phyloP scores from a whole-genome alignment of 37 sponge, comb jelly and placozoan genomes.

The Mnemiopsis leidyi region DNA sequence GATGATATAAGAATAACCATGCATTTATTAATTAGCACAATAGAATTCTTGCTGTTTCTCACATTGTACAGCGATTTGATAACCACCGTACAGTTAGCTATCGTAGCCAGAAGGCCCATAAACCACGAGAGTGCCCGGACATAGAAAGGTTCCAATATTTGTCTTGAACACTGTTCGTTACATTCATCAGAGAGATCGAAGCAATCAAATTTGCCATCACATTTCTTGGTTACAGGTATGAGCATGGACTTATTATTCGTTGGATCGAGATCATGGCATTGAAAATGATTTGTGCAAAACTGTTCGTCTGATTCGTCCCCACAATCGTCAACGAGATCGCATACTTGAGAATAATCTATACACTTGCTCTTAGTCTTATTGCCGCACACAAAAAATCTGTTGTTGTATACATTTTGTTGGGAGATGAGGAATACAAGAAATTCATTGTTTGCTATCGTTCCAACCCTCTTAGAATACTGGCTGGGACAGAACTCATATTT shows the following conservation, averaged over 20 bases:
- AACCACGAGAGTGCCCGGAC: background rate
- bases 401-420: too few relatives aligned
- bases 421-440: too few relatives aligned
- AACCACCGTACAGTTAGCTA: background rate
- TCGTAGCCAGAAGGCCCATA: background rate
- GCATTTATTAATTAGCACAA: background rate
- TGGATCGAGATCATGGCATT: too few relatives aligned
- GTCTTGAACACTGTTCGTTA: background rate
- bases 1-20: background rate
- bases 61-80: background rate
- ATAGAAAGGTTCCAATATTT: background rate
- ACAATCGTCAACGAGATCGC: conserved; percentile 19
- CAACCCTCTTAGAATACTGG: too few relatives aligned
- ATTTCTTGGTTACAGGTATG: background rate
- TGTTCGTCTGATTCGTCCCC: background rate
- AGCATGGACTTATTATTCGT: background rate
- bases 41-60: background rate
- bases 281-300: background rate
- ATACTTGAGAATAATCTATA: background rate
- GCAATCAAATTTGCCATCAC: conserved; percentile 4
- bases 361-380: too few relatives aligned
- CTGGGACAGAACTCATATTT: too few relatives aligned
- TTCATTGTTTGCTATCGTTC: too few relatives aligned
- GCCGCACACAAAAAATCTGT: too few relatives aligned
- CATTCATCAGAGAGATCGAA: conserved; percentile 1